Percentiles rank a stretch among this genome's conserved stretches.
phyloP scores from a whole-genome alignment of 1,140 invertebrate species.

The Drosophila rhopaloa region DNA sequence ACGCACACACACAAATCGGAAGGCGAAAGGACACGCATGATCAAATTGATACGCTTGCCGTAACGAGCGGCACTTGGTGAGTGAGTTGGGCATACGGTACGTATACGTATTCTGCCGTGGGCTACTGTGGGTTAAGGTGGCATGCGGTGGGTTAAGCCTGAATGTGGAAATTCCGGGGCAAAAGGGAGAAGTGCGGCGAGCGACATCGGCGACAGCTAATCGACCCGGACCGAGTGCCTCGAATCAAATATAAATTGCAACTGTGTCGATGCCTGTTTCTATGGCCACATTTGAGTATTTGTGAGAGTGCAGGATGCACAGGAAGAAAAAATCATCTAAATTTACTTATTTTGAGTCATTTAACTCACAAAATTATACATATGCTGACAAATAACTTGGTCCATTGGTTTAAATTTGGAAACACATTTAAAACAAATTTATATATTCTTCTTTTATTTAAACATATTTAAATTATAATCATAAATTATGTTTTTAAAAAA shows the following conservation, averaged over 20 bases:
- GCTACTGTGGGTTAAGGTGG: conserved; percentile 7
- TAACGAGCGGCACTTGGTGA: conserved; percentile 53
- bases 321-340: not conserved
- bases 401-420: too few relatives aligned
- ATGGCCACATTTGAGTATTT: not conserved
- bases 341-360: not conserved
- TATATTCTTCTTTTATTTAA: too few relatives aligned
- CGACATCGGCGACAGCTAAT: conserved; percentile 55
- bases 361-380: too few relatives aligned
- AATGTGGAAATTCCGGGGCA: not conserved
- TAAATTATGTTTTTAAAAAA: too few relatives aligned
- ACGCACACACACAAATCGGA: conserved; percentile 16
- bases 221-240: conserved; percentile 29
- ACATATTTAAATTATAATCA: too few relatives aligned
- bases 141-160: conserved; percentile 21
- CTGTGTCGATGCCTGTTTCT: conserved; percentile 5
- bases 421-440: too few relatives aligned
- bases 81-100: conserved; percentile 11
- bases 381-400: too few relatives aligned
- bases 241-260: conserved; percentile 72
- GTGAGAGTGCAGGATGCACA: conserved; percentile 3
- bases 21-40: conserved; percentile 69
- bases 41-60: conserved; percentile 78
- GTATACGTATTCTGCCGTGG: conserved; percentile 7
- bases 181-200: not conserved